Percentiles rank a stretch among this genome's conserved stretches.
Conservation (phyloP, 2,888 invertebrate genomes). For the Troglohyphantes excavatus region DNA sequence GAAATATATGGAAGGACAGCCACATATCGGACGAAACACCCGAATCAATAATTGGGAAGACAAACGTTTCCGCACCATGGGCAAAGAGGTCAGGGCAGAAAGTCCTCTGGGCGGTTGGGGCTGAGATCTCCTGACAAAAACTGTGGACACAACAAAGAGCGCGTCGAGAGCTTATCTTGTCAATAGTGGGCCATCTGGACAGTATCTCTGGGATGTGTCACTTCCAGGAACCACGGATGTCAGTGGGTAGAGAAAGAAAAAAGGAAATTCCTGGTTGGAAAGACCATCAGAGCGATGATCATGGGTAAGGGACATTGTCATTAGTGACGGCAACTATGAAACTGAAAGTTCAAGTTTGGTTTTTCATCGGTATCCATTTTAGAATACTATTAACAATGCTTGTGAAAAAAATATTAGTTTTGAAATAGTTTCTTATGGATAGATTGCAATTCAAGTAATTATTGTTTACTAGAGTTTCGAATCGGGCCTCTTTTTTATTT, state of each 20-base stretch:
- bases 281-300: not conserved
- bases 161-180: slow-evolving; percentile 69
- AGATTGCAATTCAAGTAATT: too few species aligned
- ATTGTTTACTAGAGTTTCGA: too few species aligned
- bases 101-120: slow-evolving; percentile 40
- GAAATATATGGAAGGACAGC: slow-evolving; percentile 9
- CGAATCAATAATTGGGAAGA: slow-evolving; percentile 63
- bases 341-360: too few species aligned
- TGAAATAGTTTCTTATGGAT: too few species aligned
- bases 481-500: too few species aligned
- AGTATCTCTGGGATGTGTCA: slow-evolving; percentile 64
- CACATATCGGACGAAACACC: slow-evolving; percentile 17
- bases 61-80: slow-evolving; percentile 58
- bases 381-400: too few species aligned
- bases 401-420: too few species aligned
- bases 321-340: not conserved
- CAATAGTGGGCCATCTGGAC: slow-evolving; percentile 69
- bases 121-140: slow-evolving; percentile 54
- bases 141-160: slow-evolving; percentile 52
- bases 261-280: not conserved
- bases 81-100: slow-evolving; percentile 23
- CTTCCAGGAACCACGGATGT: slow-evolving; percentile 46
- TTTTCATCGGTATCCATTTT: too few species aligned
- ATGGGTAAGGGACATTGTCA: too few species aligned
- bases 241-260: slow-evolving; percentile 17